These are phyloP conservation scores for Phaonia tiefii DNA, from an alignment of 2,888 invertebrate genomes.

Conservation along the genomic window DNA sequence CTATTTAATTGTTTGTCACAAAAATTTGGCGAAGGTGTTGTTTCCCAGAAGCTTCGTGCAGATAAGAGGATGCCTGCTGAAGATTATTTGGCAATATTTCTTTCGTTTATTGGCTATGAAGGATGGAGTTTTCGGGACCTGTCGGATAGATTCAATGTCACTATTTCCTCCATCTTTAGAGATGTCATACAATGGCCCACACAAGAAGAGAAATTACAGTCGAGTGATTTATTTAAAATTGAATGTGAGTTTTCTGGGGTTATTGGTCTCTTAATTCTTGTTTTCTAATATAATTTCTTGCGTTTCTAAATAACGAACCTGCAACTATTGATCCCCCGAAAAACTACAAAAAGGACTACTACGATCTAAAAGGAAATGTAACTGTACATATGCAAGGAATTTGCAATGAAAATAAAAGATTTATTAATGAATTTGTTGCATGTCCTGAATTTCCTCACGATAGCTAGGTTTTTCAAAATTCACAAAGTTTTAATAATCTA, in stretches of 20 bases:
- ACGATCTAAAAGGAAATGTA: conserved; percentile 37
- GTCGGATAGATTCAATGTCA: conserved; percentile 41
- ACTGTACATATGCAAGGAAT: conserved; percentile 46
- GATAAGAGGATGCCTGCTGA: conserved; percentile 35
- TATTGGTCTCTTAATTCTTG: conserved; percentile 38
- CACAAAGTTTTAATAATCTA: conserved; percentile 22
- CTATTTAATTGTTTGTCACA: too few species aligned
- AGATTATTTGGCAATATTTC: conserved; percentile 21
- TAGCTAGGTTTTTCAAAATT: conserved; percentile 49
- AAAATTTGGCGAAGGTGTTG: too few species aligned
- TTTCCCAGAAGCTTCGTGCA: conserved; percentile 16
- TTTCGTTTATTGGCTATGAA: conserved; percentile 50
- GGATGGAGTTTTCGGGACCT: conserved; percentile 46
- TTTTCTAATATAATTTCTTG: too few species aligned
- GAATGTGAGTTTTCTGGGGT: conserved; percentile 44
- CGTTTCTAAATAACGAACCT: too few species aligned
- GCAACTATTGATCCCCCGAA: conserved; percentile 43
- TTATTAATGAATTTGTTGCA: conserved; percentile 52
- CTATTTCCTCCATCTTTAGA: conserved; percentile 25
- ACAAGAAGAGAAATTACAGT: conserved; percentile 24
- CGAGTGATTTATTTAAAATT: conserved; percentile 23
- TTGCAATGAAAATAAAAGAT: too few species aligned
- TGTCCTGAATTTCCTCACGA: conserved; percentile 57
- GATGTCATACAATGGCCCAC: conserved; percentile 53
- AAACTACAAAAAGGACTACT: conserved; percentile 47